These are phyloP conservation scores for Coturnix japonica DNA, from an alignment of 2,113 vertebrate species.

Conservation along the genomic window DNA sequence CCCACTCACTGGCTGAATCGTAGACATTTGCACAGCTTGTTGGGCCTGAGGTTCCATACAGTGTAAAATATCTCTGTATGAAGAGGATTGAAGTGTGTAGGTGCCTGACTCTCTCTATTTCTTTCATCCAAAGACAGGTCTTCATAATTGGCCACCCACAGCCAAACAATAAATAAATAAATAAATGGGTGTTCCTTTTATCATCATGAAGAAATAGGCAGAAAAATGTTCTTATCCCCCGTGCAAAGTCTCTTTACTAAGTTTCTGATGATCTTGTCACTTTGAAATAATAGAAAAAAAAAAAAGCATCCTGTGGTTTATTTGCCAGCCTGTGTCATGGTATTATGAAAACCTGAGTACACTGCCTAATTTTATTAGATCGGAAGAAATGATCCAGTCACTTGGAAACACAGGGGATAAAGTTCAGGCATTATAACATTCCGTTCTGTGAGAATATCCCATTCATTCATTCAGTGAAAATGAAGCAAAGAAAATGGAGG, in stretches of 20 bases:
- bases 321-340: not conserved
- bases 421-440: not conserved
- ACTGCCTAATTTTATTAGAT: not conserved
- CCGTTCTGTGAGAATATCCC: not conserved
- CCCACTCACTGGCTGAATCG: not conserved
- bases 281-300: not conserved
- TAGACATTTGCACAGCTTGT: not conserved
- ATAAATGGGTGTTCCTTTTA: not conserved
- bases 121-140: not conserved
- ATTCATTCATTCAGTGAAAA: slow-evolving; percentile 6
- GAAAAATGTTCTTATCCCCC: not conserved
- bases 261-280: not conserved
- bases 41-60: accelerated
- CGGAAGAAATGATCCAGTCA: not conserved
- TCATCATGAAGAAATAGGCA: not conserved
- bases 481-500: not conserved
- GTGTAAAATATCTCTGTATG: not conserved
- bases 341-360: not conserved
- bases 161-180: not conserved
- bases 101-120: not conserved
- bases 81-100: not conserved
- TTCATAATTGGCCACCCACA: not conserved
- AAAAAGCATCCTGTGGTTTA: not conserved
- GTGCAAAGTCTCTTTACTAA: not conserved
- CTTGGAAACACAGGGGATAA: not conserved